Conservation (phyloP, 1,140 invertebrate species). For the Drosophila rhopaloa region DNA sequence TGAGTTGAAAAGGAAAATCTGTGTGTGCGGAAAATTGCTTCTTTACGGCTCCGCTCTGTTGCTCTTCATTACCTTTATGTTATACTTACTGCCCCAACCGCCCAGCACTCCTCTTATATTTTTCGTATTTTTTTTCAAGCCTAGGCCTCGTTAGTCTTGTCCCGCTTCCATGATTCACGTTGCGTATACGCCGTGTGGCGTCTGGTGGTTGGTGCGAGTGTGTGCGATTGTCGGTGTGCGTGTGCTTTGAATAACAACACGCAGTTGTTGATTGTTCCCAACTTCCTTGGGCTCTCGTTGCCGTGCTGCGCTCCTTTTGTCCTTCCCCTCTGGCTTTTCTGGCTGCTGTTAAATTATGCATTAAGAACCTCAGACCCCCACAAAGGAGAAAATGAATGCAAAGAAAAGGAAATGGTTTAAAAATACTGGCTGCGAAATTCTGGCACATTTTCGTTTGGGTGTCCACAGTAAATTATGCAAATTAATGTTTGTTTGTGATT, state of each 20-base stretch:
- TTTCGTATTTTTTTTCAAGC: slow-evolving; percentile 16
- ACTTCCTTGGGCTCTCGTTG: slow-evolving; percentile 53
- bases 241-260: slow-evolving; percentile 81
- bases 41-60: slow-evolving; percentile 37
- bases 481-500: slow-evolving; percentile 79
- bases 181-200: slow-evolving; percentile 57
- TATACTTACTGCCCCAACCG: slow-evolving; percentile 13
- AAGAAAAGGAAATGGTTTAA: slow-evolving; percentile 48
- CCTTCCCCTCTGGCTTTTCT: slow-evolving; percentile 25
- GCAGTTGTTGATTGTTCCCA: slow-evolving; percentile 79
- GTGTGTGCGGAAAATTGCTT: slow-evolving; percentile 48
- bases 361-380: slow-evolving; percentile 59
- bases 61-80: slow-evolving; percentile 54
- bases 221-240: slow-evolving; percentile 27
- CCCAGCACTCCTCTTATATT: slow-evolving; percentile 13
- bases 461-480: slow-evolving; percentile 74
- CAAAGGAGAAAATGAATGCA: slow-evolving; percentile 48
- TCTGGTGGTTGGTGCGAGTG: slow-evolving; percentile 8
- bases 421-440: slow-evolving; percentile 65
- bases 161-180: slow-evolving; percentile 46
- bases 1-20: slow-evolving; percentile 46
- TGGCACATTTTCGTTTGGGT: slow-evolving; percentile 47
- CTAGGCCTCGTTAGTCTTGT: slow-evolving; percentile 57
- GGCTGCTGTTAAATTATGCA: slow-evolving; percentile 81
- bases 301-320: slow-evolving; percentile 1